These are phyloP conservation scores for Adineta ricciae DNA, from an alignment of 2,888 invertebrate genomes.

Conservation along the genomic window DNA sequence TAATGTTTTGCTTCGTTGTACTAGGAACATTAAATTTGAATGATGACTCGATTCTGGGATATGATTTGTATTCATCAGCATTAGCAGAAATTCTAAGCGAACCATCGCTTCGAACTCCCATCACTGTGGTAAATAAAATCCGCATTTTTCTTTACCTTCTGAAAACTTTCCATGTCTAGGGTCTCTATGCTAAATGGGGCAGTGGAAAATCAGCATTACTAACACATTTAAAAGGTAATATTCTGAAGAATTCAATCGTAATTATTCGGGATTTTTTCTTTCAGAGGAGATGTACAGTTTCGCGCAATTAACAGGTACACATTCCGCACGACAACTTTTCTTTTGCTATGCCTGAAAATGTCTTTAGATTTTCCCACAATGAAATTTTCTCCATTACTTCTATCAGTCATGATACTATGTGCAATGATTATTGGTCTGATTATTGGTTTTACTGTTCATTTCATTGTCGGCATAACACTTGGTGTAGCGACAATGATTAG, in stretches of 20 bases:
- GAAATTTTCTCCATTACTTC: slow-evolving; percentile 36
- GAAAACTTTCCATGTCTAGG: neutral
- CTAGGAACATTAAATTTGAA: slow-evolving; percentile 79
- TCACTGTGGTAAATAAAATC: slow-evolving; percentile 56
- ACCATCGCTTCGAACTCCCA: slow-evolving; percentile 85
- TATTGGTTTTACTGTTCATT: slow-evolving; percentile 42
- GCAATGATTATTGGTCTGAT: slow-evolving; percentile 42
- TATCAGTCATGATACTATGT: slow-evolving; percentile 41
- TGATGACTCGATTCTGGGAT: slow-evolving; percentile 89
- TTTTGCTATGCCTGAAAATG: no score
- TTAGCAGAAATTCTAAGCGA: slow-evolving; percentile 92
- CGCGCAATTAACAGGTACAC: slow-evolving; percentile 66
- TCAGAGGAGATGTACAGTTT: slow-evolving; percentile 92
- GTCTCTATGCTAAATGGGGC: slow-evolving; percentile 94
- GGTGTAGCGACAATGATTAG: slow-evolving; percentile 41
- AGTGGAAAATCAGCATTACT: slow-evolving; percentile 93
- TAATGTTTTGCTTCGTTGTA: no score
- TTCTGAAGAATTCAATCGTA: neutral
- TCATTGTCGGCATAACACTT: slow-evolving; percentile 50
- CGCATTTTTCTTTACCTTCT: neutral
- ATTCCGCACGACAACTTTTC: no score
- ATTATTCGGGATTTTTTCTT: slow-evolving; percentile 36
- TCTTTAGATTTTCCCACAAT: neutral
- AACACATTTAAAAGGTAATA: slow-evolving; percentile 72
- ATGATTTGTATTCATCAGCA: slow-evolving; percentile 52